Conservation (phyloP, 2,113 vertebrate species). For the Oreocharis arfaki region DNA sequence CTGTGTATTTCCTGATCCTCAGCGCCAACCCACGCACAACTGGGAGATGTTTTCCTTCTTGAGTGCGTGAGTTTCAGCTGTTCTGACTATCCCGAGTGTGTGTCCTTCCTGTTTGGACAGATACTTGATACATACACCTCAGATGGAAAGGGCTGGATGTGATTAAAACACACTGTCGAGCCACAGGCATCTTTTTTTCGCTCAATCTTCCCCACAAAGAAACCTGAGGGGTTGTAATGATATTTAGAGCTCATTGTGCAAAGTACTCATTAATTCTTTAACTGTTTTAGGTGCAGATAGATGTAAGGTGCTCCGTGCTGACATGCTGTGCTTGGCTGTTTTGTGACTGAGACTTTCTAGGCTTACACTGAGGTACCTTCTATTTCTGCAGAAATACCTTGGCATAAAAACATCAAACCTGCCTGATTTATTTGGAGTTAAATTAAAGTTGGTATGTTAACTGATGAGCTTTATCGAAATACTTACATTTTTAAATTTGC, state of each 20-base stretch:
- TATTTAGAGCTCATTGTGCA: not conserved
- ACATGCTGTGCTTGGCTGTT: not conserved
- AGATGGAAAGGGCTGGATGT: not conserved
- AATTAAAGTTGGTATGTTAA: not conserved
- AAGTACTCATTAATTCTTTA: not conserved
- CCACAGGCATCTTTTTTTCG: not conserved
- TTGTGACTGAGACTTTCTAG: not conserved
- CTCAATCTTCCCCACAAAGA: rapidly evolving
- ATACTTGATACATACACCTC: conserved; percentile 35
- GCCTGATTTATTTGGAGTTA: not conserved
- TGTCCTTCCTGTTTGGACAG: conserved; percentile 41
- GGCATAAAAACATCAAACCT: not conserved
- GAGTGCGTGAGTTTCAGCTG: not conserved
- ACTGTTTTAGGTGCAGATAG: not conserved
- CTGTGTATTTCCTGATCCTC: not conserved
- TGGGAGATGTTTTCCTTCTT: not conserved
- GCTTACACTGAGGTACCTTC: not conserved
- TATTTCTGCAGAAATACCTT: not conserved
- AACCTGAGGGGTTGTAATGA: not conserved
- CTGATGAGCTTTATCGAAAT: conserved; percentile 22
- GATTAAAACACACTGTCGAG: not conserved
- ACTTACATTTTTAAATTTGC: not conserved
- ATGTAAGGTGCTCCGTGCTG: not conserved
- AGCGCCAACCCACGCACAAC: not conserved
- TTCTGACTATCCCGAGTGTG: not conserved